phyloP scores from a whole-genome alignment of 2,888 invertebrate genomes.

The Dicyrtoma fusca region DNA sequence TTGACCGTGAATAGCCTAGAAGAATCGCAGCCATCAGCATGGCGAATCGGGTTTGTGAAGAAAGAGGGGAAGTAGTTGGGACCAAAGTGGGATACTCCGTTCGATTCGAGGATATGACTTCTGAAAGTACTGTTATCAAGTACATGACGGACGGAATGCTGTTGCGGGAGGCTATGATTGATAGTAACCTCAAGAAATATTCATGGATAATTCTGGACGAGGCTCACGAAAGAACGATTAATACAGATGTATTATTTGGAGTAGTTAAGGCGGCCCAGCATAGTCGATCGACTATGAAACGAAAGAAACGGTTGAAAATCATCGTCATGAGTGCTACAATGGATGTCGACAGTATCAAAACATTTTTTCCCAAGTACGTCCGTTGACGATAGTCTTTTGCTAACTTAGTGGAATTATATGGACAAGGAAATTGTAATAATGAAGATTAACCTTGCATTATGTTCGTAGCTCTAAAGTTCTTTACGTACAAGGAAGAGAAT shows the following conservation, averaged over 20 bases:
- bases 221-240: constrained; percentile 92
- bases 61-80: constrained; percentile 62
- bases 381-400: too few species aligned
- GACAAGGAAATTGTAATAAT: too few species aligned
- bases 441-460: too few species aligned
- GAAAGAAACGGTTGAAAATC: constrained; percentile 56
- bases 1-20: constrained; percentile 58
- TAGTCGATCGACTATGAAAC: constrained; percentile 66
- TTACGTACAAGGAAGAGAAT: constrained; percentile 50
- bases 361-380: constrained; percentile 44
- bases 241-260: constrained; percentile 91
- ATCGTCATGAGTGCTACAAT: constrained; percentile 55
- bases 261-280: constrained; percentile 86
- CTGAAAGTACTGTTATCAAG: constrained; percentile 79
- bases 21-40: constrained; percentile 61
- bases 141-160: constrained; percentile 95
- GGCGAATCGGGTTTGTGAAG: constrained; percentile 64
- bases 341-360: constrained; percentile 47
- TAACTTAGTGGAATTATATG: too few species aligned
- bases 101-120: constrained; percentile 87
- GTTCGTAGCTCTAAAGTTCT: constrained; percentile 45
- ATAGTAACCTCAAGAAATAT: constrained; percentile 75
- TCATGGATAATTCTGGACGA: constrained; percentile 87
- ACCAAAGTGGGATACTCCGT: constrained; percentile 72
- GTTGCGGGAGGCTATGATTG: constrained; percentile 80